Evolutionary conservation across 2,113 vertebrate genomes (phyloP).

Genomic region (Erythrolamprus reginae): DNA sequence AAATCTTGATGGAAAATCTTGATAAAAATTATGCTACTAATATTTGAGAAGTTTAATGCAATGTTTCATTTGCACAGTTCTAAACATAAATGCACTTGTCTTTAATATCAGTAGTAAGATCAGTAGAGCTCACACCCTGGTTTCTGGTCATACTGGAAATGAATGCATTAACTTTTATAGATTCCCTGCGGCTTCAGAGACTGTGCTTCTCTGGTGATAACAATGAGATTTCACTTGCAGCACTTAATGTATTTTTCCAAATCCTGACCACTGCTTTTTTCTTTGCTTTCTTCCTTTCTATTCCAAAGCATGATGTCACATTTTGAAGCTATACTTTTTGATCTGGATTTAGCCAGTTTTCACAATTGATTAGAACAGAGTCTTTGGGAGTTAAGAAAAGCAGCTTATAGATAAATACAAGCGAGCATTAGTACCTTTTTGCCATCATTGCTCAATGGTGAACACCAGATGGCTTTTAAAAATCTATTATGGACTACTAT

Average conservation of each 20-base stretch:
- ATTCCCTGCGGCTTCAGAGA: constrained; percentile 24
- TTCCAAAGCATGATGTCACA: neutral
- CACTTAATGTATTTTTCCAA: neutral
- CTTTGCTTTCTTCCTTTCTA: neutral
- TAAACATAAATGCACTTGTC: neutral
- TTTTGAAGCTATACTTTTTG: fast-evolving
- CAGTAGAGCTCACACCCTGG: constrained; percentile 35
- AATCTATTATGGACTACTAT: neutral
- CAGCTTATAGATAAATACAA: neutral
- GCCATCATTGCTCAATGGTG: neutral
- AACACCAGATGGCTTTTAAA: neutral
- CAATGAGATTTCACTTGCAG: neutral
- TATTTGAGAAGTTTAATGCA: neutral
- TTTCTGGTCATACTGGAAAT: neutral
- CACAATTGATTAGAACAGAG: neutral
- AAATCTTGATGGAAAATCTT: neutral
- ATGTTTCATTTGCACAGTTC: neutral
- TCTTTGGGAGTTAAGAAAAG: neutral
- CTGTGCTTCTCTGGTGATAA: neutral
- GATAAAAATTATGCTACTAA: neutral
- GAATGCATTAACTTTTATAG: constrained; percentile 34
- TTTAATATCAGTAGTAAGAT: constrained; percentile 26
- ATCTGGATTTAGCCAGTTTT: neutral
- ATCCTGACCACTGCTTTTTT: neutral
- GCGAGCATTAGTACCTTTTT: constrained; percentile 1